Conservation (phyloP, 1,140 invertebrate species). For the Trichonephila inaurata region DNA sequence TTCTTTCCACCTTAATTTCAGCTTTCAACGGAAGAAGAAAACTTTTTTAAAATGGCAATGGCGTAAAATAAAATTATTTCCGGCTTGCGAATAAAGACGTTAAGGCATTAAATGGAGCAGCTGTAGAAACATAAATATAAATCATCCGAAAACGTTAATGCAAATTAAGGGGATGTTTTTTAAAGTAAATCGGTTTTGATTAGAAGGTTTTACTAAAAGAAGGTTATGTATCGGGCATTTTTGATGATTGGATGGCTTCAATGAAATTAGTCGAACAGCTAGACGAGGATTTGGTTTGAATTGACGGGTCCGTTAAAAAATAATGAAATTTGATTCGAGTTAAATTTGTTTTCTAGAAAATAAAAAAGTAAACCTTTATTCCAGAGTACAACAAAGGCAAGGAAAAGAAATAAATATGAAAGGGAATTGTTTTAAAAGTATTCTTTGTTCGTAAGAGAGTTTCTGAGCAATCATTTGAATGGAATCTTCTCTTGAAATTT, state of each 20-base stretch:
- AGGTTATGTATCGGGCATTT: not conserved
- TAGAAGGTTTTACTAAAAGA: not conserved
- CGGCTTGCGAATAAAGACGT: conserved; percentile 5
- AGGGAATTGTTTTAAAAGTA: not conserved
- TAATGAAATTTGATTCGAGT: not conserved
- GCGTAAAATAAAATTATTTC: conserved; percentile 62
- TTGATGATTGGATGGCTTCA: not conserved
- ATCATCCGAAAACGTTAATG: conserved; percentile 32
- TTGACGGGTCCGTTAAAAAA: not conserved
- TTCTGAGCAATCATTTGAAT: too few relatives aligned
- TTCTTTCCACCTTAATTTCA: conserved; percentile 46
- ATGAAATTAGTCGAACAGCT: not conserved
- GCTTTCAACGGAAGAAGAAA: not conserved
- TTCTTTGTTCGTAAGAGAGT: not conserved
- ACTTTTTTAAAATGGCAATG: conserved; percentile 8
- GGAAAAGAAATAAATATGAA: not conserved
- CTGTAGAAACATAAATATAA: conserved; percentile 49
- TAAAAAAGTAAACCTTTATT: not conserved
- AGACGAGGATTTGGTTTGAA: not conserved
- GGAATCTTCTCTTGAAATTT: too few relatives aligned
- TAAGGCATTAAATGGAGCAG: conserved; percentile 45
- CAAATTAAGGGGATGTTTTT: conserved; percentile 35
- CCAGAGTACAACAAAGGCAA: not conserved
- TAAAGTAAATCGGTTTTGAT: conserved; percentile 41
- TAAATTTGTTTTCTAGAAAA: not conserved